Evolutionary conservation across 53 echinoderm and acorn worm genomes (phyloP), one percentile per base, ranked within the genome.

Genomic region (Temnopleurus reevesii): DNA sequence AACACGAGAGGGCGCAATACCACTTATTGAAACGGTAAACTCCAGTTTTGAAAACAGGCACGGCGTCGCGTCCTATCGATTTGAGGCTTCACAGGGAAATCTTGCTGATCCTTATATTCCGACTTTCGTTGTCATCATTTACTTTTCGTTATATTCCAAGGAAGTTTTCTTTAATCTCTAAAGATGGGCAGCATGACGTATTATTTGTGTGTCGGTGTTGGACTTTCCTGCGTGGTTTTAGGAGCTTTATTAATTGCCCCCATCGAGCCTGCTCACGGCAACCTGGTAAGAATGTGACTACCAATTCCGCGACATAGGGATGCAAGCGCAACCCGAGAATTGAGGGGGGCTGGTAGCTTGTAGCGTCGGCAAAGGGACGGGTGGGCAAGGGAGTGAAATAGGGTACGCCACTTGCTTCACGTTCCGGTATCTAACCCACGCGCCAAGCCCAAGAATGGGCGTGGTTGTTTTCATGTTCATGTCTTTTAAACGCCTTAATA

Each of bases 181-280:
- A 86, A 63, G 25, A 86, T 86, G 86, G 86, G 59, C 25, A 61
- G 58, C 41, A 25, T n/a, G 41, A 51, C 56, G 12, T 85, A 90
- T 46, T 92, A 90, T 80, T 76, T 93, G 82, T 55, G 90, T 31
- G 55, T 93, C 30, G 93, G 88, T 24, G 53, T 94, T 23, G 94
- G 94, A 4, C 36, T 94, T 21, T 29, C 92, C 6, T 79, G 79
- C 31, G 28, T 86, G 33, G 90, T 81, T 28, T 13, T 80, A 12
- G 94, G 94, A 41, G 31, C 79, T 33, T 66, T 90, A 33, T 92
- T 92, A 79, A 87, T 94, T 29, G 94, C 91, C 7, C 94, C 94
- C 1, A 44, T 94, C 19, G 81, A 94, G 55, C 94, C 94, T n/a
- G 91, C 90, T 12, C 88, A 87, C 38, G 71, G 88, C 0, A 87